Percentiles rank a stretch among this genome's conserved stretches.
Evolutionary conservation across 2,888 invertebrate genomes (phyloP).

Genomic region (Trilocha varians): DNA sequence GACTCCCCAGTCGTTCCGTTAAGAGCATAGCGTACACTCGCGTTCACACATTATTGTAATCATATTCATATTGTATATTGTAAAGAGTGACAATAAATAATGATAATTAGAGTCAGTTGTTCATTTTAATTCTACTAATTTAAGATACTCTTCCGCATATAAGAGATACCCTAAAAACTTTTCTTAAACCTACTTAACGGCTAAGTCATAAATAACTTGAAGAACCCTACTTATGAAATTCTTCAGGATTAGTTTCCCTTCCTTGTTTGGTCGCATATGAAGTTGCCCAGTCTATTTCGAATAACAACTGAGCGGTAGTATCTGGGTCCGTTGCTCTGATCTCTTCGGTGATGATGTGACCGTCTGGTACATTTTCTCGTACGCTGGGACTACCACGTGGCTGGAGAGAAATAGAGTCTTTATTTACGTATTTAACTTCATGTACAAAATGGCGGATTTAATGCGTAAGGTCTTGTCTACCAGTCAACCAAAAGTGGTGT

Average conservation of each 20-base stretch:
- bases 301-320: conserved; percentile 67
- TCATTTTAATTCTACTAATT: too few species aligned
- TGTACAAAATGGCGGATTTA: background rate
- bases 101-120: too few species aligned
- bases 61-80: too few species aligned
- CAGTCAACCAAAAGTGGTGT: too few species aligned
- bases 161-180: too few species aligned
- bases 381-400: conserved; percentile 62
- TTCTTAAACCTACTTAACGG: too few species aligned
- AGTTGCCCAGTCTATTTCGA: conserved; percentile 74
- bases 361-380: conserved; percentile 67
- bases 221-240: conserved; percentile 35
- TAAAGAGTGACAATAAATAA: too few species aligned
- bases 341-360: conserved; percentile 41
- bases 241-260: conserved; percentile 29
- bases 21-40: too few species aligned
- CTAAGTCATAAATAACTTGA: background rate
- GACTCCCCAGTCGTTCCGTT: too few species aligned
- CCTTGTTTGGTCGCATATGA: conserved; percentile 75
- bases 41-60: too few species aligned
- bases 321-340: conserved; percentile 75
- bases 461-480: too few species aligned
- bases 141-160: too few species aligned
- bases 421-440: background rate
- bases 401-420: conserved; percentile 31